Evolutionary conservation across 2,113 vertebrate species (phyloP).

Genomic region (Dicerorhinus sumatrensis): DNA sequence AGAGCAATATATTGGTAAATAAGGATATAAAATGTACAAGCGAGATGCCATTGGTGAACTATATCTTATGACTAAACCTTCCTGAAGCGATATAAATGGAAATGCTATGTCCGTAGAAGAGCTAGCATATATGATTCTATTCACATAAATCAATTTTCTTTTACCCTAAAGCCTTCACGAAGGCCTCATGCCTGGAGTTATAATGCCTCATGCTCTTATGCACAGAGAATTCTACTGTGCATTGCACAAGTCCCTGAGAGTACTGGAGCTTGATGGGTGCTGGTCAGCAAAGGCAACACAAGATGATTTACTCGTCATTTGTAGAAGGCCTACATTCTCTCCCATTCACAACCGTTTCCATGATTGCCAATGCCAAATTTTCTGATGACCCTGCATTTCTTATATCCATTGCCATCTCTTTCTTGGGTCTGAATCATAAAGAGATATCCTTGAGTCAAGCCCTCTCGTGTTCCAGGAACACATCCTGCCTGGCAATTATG

Average conservation of each 20-base stretch:
- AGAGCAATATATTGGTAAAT: conserved; percentile 8
- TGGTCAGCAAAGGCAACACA: not conserved
- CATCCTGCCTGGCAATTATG: not conserved
- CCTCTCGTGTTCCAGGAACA: not conserved
- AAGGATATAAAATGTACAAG: not conserved
- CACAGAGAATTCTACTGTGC: not conserved
- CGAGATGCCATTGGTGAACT: not conserved
- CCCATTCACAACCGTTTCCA: not conserved
- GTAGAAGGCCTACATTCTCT: not conserved
- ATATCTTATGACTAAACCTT: not conserved
- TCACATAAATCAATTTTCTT: not conserved
- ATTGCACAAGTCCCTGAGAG: not conserved
- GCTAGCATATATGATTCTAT: not conserved
- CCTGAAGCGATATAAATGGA: not conserved
- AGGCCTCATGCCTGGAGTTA: not conserved
- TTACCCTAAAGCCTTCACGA: not conserved
- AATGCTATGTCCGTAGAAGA: not conserved
- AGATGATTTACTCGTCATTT: not conserved
- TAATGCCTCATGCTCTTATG: not conserved
- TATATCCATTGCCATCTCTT: not conserved
- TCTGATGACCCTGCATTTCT: not conserved
- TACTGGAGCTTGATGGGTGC: not conserved
- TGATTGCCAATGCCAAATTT: not conserved
- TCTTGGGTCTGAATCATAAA: not conserved
- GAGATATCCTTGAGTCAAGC: not conserved